phyloP scores from a whole-genome alignment of 2,797 vertebrate species.

The Todus mexicanus region DNA sequence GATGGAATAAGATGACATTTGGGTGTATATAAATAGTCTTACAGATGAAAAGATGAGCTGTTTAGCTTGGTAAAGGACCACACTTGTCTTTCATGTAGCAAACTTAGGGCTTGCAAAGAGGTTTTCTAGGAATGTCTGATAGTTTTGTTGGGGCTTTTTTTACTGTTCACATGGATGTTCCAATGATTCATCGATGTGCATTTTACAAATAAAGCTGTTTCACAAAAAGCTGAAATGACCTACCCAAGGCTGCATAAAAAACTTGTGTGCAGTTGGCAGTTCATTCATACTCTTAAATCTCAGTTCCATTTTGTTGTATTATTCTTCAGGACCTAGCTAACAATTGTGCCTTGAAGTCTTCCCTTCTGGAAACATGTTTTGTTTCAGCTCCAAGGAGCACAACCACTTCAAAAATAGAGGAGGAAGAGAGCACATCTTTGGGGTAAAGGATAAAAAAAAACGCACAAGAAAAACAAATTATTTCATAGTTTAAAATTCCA shows the following conservation, averaged over 20 bases:
- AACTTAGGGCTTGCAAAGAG: background rate
- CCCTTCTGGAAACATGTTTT: background rate
- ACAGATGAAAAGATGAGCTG: background rate
- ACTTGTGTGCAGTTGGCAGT: background rate
- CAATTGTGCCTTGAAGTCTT: background rate
- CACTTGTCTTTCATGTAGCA: background rate
- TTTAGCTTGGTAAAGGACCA: background rate
- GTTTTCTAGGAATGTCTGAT: conserved; percentile 10
- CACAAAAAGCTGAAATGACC: background rate
- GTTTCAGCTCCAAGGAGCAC: background rate
- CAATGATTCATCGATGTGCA: background rate
- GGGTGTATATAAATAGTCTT: background rate
- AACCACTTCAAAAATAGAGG: conserved; percentile 6
- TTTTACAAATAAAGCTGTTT: background rate
- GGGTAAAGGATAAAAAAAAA: conserved; percentile 31
- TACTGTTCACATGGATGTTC: background rate
- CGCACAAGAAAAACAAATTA: conserved; percentile 58
- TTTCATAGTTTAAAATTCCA: conserved; percentile 60
- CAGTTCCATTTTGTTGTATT: background rate
- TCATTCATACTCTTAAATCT: background rate
- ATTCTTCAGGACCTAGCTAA: background rate
- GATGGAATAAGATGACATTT: background rate
- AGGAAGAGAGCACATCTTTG: background rate
- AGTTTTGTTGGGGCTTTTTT: background rate
- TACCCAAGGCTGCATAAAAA: background rate